Conservation (phyloP, 2,888 invertebrate genomes). For the Mechanitis messenoides region DNA sequence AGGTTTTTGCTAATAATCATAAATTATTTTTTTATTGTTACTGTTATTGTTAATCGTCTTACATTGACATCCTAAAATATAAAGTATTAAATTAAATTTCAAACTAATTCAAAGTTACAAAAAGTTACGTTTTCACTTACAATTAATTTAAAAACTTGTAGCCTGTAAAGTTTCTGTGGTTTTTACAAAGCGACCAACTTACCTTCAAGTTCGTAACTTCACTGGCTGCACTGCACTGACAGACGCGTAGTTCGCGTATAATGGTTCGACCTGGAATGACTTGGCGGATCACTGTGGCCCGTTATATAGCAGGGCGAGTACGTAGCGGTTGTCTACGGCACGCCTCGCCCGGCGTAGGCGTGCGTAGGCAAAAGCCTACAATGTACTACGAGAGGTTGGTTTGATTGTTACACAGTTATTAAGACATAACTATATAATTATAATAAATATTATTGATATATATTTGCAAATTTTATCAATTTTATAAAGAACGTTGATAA, state of each 20-base stretch:
- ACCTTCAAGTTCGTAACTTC: slow-evolving; percentile 52
- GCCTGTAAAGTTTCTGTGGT: slow-evolving; percentile 5
- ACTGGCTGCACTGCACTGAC: slow-evolving; percentile 39
- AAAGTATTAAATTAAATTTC: not conserved
- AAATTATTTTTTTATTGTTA: too few species aligned
- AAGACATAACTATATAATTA: too few species aligned
- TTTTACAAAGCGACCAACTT: slow-evolving; percentile 37
- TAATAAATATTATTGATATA: too few species aligned
- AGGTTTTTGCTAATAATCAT: slow-evolving; percentile 2
- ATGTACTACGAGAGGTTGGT: slow-evolving; percentile 31
- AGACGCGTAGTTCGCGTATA: slow-evolving; percentile 53
- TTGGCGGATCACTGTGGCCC: slow-evolving; percentile 36
- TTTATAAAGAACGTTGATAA: too few species aligned
- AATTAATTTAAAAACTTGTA: slow-evolving; percentile 7
- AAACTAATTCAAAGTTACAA: not conserved
- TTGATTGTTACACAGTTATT: too few species aligned
- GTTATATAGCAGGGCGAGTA: slow-evolving; percentile 49
- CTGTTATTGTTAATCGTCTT: too few species aligned
- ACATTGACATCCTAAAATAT: too few species aligned
- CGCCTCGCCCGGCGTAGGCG: slow-evolving; percentile 69
- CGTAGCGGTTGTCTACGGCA: slow-evolving; percentile 56
- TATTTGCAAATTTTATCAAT: too few species aligned
- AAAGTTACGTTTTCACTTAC: not conserved
- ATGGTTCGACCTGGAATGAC: slow-evolving; percentile 56
- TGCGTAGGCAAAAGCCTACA: slow-evolving; percentile 59